phyloP scores from a whole-genome alignment of 2,797 vertebrate genomes.

The Myioborus melanocephalus region DNA sequence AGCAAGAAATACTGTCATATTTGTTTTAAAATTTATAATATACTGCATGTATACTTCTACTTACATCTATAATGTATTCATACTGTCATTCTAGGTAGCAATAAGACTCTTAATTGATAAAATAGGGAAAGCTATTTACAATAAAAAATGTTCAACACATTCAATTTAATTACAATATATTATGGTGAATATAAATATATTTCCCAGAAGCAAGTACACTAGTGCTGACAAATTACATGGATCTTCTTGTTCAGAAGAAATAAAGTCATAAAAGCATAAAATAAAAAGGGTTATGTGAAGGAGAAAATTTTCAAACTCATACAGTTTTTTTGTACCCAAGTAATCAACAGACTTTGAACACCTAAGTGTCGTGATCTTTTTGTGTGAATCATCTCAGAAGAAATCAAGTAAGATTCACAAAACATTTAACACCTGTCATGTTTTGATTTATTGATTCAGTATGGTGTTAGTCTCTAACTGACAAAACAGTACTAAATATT shows the following conservation, averaged over 20 bases:
- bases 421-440: constrained; percentile 53
- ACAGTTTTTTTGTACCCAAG: not conserved
- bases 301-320: not conserved
- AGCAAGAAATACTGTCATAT: not conserved
- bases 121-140: not conserved
- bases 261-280: not conserved
- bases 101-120: not conserved
- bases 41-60: not conserved
- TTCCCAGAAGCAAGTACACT: not conserved
- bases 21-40: not conserved
- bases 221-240: not conserved
- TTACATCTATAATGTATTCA: not conserved
- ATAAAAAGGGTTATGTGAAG: not conserved
- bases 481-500: constrained; percentile 60
- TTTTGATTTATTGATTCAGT: constrained; percentile 69
- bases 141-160: not conserved
- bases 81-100: not conserved
- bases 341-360: not conserved
- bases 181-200: not conserved
- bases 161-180: not conserved
- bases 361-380: not conserved
- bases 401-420: constrained; percentile 22
- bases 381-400: not conserved
- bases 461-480: constrained; percentile 60
- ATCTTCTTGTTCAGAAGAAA: not conserved